Evolutionary conservation across 1,140 invertebrate species (phyloP).

Genomic region (Ruditapes philippinarum): DNA sequence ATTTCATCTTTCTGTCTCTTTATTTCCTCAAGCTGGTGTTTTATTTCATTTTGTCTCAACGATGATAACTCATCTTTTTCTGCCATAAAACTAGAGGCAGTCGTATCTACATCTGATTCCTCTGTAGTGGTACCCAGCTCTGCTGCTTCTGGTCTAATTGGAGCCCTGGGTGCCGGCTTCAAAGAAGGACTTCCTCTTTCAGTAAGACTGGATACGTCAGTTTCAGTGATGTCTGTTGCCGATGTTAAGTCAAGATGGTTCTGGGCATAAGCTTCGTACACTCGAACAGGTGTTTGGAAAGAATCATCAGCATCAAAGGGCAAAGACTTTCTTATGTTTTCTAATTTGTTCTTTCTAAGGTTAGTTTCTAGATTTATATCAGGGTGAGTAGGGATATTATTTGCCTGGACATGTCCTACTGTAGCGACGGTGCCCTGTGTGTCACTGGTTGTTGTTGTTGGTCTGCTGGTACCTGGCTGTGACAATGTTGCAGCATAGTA

Average conservation of each 20-base stretch:
- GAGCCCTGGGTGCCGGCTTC: constrained; percentile 7
- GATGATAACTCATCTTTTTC: constrained; percentile 71
- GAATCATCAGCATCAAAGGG: constrained; percentile 78
- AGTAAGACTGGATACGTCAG: constrained; percentile 72
- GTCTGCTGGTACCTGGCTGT: background rate
- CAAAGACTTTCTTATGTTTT: constrained; percentile 75
- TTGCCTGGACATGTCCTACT: constrained; percentile 23
- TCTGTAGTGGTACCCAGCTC: constrained; percentile 31
- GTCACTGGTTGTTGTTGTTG: background rate
- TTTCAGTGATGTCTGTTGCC: constrained; percentile 36
- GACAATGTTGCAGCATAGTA: constrained; percentile 72
- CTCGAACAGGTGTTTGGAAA: constrained; percentile 51
- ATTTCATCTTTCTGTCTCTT: constrained; percentile 81
- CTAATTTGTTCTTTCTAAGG: constrained; percentile 67
- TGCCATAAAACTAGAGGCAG: constrained; percentile 64
- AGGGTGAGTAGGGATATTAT: background rate
- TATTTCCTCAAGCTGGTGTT: constrained; percentile 78
- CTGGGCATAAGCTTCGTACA: constrained; percentile 59
- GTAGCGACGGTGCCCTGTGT: background rate
- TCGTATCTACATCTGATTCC: constrained; percentile 68
- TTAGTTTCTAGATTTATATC: constrained; percentile 26
- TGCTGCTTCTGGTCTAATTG: background rate
- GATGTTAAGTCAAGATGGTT: constrained; percentile 58
- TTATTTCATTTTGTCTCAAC: constrained; percentile 76
- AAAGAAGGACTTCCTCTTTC: constrained; percentile 79